Evolutionary conservation across 2,797 vertebrate genomes (phyloP), one percentile per base, ranked within the genome.

Genomic region (Hoplostethus atlanticus): DNA sequence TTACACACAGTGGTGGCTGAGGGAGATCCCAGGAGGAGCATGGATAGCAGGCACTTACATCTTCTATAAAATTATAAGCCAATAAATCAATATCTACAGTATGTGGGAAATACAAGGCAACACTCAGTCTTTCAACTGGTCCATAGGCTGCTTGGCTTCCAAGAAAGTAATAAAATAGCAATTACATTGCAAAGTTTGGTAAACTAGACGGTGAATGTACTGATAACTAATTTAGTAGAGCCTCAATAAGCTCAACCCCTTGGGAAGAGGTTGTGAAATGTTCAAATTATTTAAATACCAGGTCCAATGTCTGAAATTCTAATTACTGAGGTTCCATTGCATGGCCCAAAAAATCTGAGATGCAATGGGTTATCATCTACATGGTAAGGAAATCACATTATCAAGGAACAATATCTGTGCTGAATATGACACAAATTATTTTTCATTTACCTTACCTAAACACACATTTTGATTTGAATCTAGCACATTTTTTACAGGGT

Each of bases 21-120:
- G 61, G 56, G 67, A 83, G 74, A 81, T 85, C 87, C 76, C 85
- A 70, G 40, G 84, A 90, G 89, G 62, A 82, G 78, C 67, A 61
- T n/a, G 66, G 71, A 74, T 69, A 79, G 81, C 72, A 86, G 79
- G 64, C 86, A 79, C 81, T 90, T 84, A 71, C 80, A 80, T 80
- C 68, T 71, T 76, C 74, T 76, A 58, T 73, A 66, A 83, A 86
- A 88, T 67, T 83, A 83, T 84, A 66, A 83, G 77, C 80, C 79
- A 80, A 88, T 88, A 90, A 85, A 77, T 89, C 81, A 86, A 90
- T 90, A 85, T 87, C 86, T 87, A 83, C 78, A 74, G 60, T 87
- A 86, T n/a, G 68, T 84, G 82, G 82, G 83, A 77, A 90, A 85
- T 73, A 64, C 52, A 63, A 83, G 71, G 73, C 71, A 83, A 80